A percentile compares a stretch with the other conserved stretches of the same genome.
Conservation (phyloP, 2,797 vertebrate species). For the Carapus acus region DNA sequence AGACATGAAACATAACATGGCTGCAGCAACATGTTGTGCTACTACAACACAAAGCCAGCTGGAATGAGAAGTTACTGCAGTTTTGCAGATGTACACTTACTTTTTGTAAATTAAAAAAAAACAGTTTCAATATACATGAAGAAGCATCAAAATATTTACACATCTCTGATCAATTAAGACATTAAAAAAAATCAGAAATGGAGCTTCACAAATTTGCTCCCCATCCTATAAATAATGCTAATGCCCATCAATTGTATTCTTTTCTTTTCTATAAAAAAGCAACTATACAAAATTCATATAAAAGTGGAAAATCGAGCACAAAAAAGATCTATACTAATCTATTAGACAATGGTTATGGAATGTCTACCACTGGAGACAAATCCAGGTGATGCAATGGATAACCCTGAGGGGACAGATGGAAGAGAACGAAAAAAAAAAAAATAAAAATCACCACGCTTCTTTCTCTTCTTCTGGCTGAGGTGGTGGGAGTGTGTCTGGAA, state of each 20-base stretch:
- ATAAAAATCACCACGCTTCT: slow-evolving; percentile 72
- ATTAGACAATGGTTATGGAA: slow-evolving; percentile 46
- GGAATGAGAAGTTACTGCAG: slow-evolving; percentile 56
- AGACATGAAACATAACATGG: slow-evolving; percentile 33
- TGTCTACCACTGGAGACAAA: slow-evolving; percentile 86
- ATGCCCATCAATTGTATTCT: slow-evolving; percentile 60
- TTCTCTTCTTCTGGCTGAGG: slow-evolving; percentile 63
- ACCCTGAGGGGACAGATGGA: slow-evolving; percentile 48
- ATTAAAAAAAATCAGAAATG: slow-evolving; percentile 57
- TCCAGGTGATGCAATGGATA: slow-evolving; percentile 64
- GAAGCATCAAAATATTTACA: slow-evolving; percentile 70
- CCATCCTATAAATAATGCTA: slow-evolving; percentile 77
- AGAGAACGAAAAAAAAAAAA: slow-evolving; percentile 37
- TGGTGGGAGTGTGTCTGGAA: slow-evolving; percentile 57
- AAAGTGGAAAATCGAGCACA: slow-evolving; percentile 46
- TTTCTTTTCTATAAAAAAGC: slow-evolving; percentile 52
- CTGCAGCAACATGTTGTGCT: slow-evolving; percentile 40
- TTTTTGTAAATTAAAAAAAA: slow-evolving; percentile 46
- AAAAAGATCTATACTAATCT: slow-evolving; percentile 49
- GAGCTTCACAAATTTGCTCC: slow-evolving; percentile 50
- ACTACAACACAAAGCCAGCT: slow-evolving; percentile 42
- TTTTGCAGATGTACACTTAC: slow-evolving; percentile 57
- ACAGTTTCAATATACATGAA: slow-evolving; percentile 62
- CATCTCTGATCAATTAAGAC: slow-evolving; percentile 52
- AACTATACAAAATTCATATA: slow-evolving; percentile 61